These are phyloP conservation scores for Cephus rjabovi DNA, from an alignment of 2,888 invertebrate species.

Conservation along the genomic window DNA sequence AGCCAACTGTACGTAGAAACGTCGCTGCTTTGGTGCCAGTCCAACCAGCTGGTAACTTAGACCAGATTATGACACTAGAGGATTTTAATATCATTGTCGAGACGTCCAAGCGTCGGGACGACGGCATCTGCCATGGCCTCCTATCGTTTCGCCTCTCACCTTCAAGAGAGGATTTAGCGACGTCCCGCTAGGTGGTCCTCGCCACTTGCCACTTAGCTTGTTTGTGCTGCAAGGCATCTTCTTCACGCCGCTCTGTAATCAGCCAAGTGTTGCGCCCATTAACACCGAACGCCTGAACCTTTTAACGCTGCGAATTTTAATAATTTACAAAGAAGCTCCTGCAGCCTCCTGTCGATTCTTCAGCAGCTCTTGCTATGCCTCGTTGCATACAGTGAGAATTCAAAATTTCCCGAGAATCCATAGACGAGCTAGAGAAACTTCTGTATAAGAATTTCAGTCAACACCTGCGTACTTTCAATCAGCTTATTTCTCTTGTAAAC, in stretches of 20 bases:
- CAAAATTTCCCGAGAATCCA: background rate
- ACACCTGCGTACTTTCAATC: background rate
- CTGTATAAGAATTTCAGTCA: background rate
- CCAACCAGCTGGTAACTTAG: slow-evolving; percentile 47
- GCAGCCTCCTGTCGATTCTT: slow-evolving; percentile 1
- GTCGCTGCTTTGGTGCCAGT: background rate
- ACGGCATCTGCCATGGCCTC: slow-evolving; percentile 24
- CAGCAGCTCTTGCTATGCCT: background rate
- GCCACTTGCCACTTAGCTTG: slow-evolving; percentile 33
- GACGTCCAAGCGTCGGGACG: slow-evolving; percentile 28
- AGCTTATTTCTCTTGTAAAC: background rate
- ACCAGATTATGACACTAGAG: slow-evolving; percentile 49
- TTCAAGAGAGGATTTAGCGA: slow-evolving; percentile 42
- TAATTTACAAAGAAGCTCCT: slow-evolving; percentile 18
- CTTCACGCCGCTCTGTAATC: slow-evolving; percentile 56
- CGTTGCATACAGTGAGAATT: background rate
- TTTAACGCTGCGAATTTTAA: slow-evolving; percentile 36
- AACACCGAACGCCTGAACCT: slow-evolving; percentile 34
- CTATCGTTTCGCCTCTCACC: slow-evolving; percentile 24
- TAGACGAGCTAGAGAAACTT: background rate
- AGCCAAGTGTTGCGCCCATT: slow-evolving; percentile 45
- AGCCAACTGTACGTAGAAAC: background rate
- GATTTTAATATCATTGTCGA: slow-evolving; percentile 5
- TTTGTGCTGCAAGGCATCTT: slow-evolving; percentile 35
- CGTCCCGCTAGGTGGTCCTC: slow-evolving; percentile 49